Percentiles rank a stretch among this genome's conserved stretches.
Conservation (phyloP, 2,888 invertebrate species). For the Deladenus siricidicola region DNA sequence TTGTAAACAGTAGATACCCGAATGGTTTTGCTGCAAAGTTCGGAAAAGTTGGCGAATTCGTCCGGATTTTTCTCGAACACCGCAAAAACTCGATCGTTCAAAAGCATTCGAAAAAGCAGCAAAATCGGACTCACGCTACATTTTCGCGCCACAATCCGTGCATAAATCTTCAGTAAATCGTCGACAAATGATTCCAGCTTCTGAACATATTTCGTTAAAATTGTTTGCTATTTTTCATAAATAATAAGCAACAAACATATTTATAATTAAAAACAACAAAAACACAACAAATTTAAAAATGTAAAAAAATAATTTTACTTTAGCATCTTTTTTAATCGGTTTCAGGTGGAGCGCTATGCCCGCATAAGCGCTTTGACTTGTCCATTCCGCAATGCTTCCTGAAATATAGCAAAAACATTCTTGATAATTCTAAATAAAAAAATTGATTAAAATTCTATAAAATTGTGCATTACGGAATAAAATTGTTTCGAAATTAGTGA, state of each 20-base stretch:
- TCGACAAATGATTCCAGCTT: constrained; percentile 11
- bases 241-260: no score
- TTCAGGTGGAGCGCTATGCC: constrained; percentile 13
- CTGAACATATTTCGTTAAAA: constrained; percentile 7
- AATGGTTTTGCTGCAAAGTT: constrained; percentile 18
- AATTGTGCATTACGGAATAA: no score
- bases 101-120: constrained; percentile 5
- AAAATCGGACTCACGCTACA: constrained; percentile 11
- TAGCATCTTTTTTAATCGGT: constrained; percentile 13
- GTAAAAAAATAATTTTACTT: constrained; percentile 4
- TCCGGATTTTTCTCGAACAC: constrained; percentile 21
- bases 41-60: constrained; percentile 3
- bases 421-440: background rate
- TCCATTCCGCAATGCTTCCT: constrained; percentile 22
- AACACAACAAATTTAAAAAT: background rate
- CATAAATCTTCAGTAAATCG: constrained; percentile 10
- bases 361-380: constrained; percentile 15
- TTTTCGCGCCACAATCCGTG: constrained; percentile 3
- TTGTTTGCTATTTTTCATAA: background rate
- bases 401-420: background rate
- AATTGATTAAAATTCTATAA: background rate
- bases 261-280: no score
- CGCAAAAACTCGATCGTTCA: constrained; percentile 19
- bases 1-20: constrained; percentile 15
- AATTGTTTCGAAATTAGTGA: no score